Evolutionary conservation across 2,888 invertebrate species (phyloP).

Genomic region (Baccha elongata): DNA sequence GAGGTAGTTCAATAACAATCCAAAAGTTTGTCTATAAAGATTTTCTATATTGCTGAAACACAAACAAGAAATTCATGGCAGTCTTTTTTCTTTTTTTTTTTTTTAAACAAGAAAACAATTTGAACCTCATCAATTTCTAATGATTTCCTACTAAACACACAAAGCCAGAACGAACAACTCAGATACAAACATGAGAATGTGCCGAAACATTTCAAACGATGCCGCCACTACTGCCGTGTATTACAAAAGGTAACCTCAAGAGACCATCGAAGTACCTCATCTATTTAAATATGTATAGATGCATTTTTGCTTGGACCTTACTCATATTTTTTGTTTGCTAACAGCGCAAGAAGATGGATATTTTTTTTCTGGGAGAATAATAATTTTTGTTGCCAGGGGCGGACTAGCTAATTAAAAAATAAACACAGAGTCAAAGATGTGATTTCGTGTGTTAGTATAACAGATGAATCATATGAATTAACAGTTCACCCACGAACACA

Average conservation of each 20-base stretch:
- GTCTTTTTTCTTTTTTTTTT: constrained; percentile 51
- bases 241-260: constrained; percentile 47
- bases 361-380: not conserved
- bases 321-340: constrained; percentile 47
- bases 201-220: constrained; percentile 61
- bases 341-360: constrained; percentile 11
- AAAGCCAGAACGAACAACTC: constrained; percentile 8
- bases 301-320: constrained; percentile 38
- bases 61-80: constrained; percentile 47
- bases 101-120: constrained; percentile 39
- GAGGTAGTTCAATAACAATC: constrained; percentile 45
- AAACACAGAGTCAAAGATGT: too few relatives aligned
- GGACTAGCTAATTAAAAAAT: too few relatives aligned
- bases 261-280: constrained; percentile 30
- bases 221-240: constrained; percentile 35
- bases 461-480: too few relatives aligned
- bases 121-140: constrained; percentile 69
- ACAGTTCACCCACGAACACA: too few relatives aligned
- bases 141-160: constrained; percentile 70
- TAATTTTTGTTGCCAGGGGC: not conserved
- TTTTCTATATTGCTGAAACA: constrained; percentile 22
- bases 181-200: constrained; percentile 25
- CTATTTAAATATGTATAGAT: constrained; percentile 50
- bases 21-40: constrained; percentile 4
- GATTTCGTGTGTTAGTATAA: too few relatives aligned